A percentile compares a stretch with the other conserved stretches of the same genome.
Evolutionary conservation across 2,888 invertebrate species (phyloP).

Genomic region (Augiades crinisus): DNA sequence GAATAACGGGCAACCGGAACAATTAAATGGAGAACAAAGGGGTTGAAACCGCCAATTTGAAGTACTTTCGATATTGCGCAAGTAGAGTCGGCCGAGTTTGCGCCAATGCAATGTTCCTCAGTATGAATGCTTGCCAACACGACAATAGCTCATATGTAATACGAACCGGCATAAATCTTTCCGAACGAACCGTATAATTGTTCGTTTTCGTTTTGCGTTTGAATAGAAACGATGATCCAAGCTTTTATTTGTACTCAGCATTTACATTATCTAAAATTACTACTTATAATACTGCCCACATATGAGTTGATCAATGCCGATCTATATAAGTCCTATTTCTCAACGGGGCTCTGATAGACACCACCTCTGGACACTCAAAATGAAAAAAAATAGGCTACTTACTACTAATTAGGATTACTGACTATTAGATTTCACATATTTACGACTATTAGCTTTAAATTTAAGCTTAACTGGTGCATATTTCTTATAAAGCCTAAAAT

Average conservation of each 20-base stretch:
- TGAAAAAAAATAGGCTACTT: no score
- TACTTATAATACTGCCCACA: no score
- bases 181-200: not conserved
- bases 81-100: conserved; percentile 19
- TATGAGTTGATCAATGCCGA: no score
- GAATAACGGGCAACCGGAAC: conserved; percentile 14
- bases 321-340: no score
- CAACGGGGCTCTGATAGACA: no score
- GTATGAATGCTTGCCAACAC: conserved; percentile 9
- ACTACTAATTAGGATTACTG: no score
- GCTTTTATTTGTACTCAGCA: not conserved
- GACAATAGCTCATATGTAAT: conserved; percentile 22
- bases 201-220: not conserved
- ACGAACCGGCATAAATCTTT: conserved; percentile 9
- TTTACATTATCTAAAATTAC: no score
- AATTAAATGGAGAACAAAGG: conserved; percentile 24
- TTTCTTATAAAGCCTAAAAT: no score
- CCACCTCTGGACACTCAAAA: no score
- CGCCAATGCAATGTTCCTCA: conserved; percentile 17
- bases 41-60: conserved; percentile 20
- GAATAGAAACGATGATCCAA: not conserved
- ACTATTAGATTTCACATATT: no score
- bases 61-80: conserved; percentile 27
- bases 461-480: no score
- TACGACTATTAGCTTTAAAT: no score